Evolutionary conservation across 2,797 vertebrate genomes (phyloP), one percentile per base, ranked within the genome.

Genomic region (Poeciliopsis presidionis): DNA sequence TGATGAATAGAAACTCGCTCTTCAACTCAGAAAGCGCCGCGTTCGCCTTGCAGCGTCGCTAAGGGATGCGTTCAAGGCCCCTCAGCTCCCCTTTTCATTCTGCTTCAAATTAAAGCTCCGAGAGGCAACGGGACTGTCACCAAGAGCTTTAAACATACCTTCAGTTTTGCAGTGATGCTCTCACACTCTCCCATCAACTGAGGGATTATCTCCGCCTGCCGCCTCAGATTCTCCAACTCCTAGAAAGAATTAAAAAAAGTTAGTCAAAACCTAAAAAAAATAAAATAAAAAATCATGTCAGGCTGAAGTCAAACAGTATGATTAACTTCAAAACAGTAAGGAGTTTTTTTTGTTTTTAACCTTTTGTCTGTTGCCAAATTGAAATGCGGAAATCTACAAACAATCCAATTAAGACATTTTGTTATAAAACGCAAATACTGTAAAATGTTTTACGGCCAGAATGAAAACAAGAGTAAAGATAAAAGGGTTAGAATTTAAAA

Each of bases 161-260:
- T 96, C 77, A 99, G 89, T 93, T 99, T 98, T 78, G 95, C 77
- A 28, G 96, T 96, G 90, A 98, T 94, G 81, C 89, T 94, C 87
- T 99, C 97, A 73, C 98, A 99, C 94, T 99, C 97, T 0, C 95
- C 95, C 97, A 99, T 97, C 70, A 99, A 96, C 91, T 98, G 96
- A 74, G 98, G 98, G 93, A 99, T 97, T 87, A 98, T 96, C 95
- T 99, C 97, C 41, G 97, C 97, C 87, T 99, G 98, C 90, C 97
- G 98, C 88, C 97, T 96, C 87, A 99, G 96, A 84, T 97, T 97
- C 89, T 97, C 97, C 92, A 99, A 88, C 90, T 99, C 98, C 98
- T 99, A 91, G 20, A 63, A 74, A 53, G 1, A 69, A 70, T n/a
- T 36, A 22, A 25, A 43, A 33, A 39, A 55, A 72, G 36, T 57